Evolutionary conservation across 2,888 invertebrate genomes (phyloP).

Genomic region (Agriopis marginaria): DNA sequence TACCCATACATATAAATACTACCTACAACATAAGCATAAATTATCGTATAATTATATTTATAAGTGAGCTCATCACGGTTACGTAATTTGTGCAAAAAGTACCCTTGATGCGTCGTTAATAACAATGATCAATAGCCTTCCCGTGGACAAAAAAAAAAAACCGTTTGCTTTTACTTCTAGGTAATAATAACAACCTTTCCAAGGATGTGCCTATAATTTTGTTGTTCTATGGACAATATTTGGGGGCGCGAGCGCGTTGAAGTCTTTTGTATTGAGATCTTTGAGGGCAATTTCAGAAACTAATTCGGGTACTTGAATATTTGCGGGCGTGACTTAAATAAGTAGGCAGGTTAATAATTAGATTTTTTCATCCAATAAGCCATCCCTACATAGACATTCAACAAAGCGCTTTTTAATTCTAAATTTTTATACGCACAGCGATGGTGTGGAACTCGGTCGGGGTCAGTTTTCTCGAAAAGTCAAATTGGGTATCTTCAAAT

Average conservation of each 20-base stretch:
- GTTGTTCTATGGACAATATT: neutral
- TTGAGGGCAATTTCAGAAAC: neutral
- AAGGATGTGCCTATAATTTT: too few species aligned
- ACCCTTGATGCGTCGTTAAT: slow-evolving; percentile 23
- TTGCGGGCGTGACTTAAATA: too few species aligned
- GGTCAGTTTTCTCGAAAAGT: too few species aligned
- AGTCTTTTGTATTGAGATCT: slow-evolving; percentile 49
- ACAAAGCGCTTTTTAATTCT: too few species aligned
- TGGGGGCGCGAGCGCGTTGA: slow-evolving; percentile 49
- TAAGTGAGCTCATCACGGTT: slow-evolving; percentile 63
- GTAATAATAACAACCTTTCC: neutral
- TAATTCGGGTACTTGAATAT: too few species aligned
- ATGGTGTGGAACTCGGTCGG: too few species aligned
- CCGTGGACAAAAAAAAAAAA: slow-evolving; percentile 4
- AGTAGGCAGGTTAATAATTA: too few species aligned
- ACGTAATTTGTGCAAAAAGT: slow-evolving; percentile 63
- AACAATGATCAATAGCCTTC: slow-evolving; percentile 18
- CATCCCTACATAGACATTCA: too few species aligned
- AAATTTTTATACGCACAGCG: too few species aligned
- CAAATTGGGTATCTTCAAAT: too few species aligned
- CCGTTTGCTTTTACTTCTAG: neutral
- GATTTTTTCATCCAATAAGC: too few species aligned
- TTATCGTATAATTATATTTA: slow-evolving; percentile 54
- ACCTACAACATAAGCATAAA: slow-evolving; percentile 13
- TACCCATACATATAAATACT: slow-evolving; percentile 9